Evolutionary conservation across 2,888 invertebrate genomes (phyloP).

Genomic region (Harpagoxenus sublaevis): DNA sequence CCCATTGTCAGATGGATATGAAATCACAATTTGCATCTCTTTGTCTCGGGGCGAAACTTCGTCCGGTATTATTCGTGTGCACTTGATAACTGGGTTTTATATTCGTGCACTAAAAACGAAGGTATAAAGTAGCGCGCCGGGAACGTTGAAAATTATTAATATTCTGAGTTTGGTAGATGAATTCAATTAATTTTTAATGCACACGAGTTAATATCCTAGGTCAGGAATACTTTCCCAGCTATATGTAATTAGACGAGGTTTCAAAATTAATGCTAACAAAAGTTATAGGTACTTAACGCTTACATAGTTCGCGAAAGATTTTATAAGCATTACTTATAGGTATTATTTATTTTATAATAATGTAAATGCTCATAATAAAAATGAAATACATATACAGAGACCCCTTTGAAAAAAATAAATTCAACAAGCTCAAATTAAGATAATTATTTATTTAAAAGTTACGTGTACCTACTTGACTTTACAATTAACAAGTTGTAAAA

Average conservation of each 20-base stretch:
- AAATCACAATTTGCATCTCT: slow-evolving; percentile 56
- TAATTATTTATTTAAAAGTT: neutral
- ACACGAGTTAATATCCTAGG: neutral
- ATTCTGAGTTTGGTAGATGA: slow-evolving; percentile 7
- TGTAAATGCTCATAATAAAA: neutral
- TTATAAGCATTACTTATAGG: neutral
- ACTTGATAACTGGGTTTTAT: slow-evolving; percentile 51
- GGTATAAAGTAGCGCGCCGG: slow-evolving; percentile 13
- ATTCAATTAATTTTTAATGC: slow-evolving; percentile 27
- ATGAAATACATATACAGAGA: neutral
- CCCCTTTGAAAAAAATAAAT: neutral
- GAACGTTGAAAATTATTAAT: slow-evolving; percentile 43
- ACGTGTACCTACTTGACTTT: no score
- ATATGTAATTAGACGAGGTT: slow-evolving; percentile 12
- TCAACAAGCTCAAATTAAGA: neutral
- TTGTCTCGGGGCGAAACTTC: slow-evolving; percentile 47
- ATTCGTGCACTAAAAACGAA: slow-evolving; percentile 38
- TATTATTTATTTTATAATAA: neutral
- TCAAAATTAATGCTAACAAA: slow-evolving; percentile 16
- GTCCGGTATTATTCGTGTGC: slow-evolving; percentile 46
- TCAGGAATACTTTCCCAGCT: neutral
- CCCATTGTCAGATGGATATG: slow-evolving; percentile 47
- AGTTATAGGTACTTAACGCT: neutral
- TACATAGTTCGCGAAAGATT: neutral
- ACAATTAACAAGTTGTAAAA: no score